Evolutionary conservation across 2,888 invertebrate species (phyloP).

Genomic region (Arrhopalites spinosus): DNA sequence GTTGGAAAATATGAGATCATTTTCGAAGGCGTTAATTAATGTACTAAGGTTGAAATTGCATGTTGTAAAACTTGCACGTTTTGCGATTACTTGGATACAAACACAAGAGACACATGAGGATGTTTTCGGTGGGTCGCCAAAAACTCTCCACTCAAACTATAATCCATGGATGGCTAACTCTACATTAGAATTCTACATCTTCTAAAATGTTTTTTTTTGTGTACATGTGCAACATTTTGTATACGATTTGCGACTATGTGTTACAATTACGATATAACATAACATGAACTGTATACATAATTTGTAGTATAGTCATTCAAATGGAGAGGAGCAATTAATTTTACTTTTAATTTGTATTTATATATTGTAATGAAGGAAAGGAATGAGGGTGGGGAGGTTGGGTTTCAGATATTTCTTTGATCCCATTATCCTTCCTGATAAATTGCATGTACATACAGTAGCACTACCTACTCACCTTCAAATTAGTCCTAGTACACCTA

Average conservation of each 20-base stretch:
- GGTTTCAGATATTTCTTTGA: background rate
- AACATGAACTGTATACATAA: background rate
- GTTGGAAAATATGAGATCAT: constrained; percentile 34
- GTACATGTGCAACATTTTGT: too few relatives aligned
- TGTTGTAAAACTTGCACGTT: constrained; percentile 13
- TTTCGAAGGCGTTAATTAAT: constrained; percentile 34
- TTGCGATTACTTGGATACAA: constrained; percentile 13
- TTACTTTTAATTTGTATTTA: constrained; percentile 10
- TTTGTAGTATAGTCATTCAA: background rate
- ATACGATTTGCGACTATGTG: too few relatives aligned
- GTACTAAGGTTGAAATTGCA: constrained; percentile 25
- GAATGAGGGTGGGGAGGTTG: background rate
- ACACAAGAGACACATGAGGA: background rate
- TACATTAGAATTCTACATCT: too few relatives aligned
- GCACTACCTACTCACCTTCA: background rate
- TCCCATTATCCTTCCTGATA: constrained; percentile 18
- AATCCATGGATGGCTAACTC: too few relatives aligned
- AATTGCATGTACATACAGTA: constrained; percentile 11
- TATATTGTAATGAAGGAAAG: background rate
- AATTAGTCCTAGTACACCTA: too few relatives aligned
- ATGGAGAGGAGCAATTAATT: constrained; percentile 6
- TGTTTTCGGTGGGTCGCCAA: too few relatives aligned
- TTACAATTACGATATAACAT: too few relatives aligned
- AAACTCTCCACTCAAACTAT: background rate
- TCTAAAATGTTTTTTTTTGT: too few relatives aligned